Evolutionary conservation across 1,140 invertebrate genomes (phyloP), one percentile per base, ranked within the genome.

Genomic region (Theocolax elegans): DNA sequence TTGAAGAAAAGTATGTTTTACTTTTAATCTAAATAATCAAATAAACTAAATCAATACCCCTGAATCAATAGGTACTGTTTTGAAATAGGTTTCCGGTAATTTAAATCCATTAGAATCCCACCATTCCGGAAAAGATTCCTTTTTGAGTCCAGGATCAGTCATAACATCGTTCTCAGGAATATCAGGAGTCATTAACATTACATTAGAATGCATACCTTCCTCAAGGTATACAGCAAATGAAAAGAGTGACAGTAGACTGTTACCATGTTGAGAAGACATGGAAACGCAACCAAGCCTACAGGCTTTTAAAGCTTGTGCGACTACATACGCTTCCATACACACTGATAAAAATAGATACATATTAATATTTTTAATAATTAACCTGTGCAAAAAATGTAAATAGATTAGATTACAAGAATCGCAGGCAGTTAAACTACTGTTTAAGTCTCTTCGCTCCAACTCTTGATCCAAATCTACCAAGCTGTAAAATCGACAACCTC

Each of bases 401-500:
- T 35, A n/a, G n/a, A 35, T 58, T 17, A 4, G 74, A 76, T 75
- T 74, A 86, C 83, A 83, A 58, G 76, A 76, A 75, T 83, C 73
- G 49, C 85, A 86, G 9, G 77, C 79, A 72, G 78, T 75, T 56
- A 75, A 79, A 0, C 82, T 85, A 62, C 59, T 70, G 66, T 86
- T 86, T 15, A 82, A 77, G 48, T 71, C 74, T 27, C 74, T 76
- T 27, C 29, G 64, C 29, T 79, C 74, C 0, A 79, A 64, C 56
- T 70, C 75, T 27, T 68, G 75, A 54, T 54, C 70, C 38, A 81
- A 64, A 59, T 86, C 78, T 1, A 85, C 78, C 10, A 86, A 76
- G 74, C 81, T 85, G 60, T 81, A 86, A 71, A 86, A 86, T 58
- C 84, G 75, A 64, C 84, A 86, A 7, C 85, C 85, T 67, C 83